These are phyloP conservation scores for Danio tinwini DNA, from an alignment of 2,797 vertebrate genomes.

Conservation along the genomic window DNA sequence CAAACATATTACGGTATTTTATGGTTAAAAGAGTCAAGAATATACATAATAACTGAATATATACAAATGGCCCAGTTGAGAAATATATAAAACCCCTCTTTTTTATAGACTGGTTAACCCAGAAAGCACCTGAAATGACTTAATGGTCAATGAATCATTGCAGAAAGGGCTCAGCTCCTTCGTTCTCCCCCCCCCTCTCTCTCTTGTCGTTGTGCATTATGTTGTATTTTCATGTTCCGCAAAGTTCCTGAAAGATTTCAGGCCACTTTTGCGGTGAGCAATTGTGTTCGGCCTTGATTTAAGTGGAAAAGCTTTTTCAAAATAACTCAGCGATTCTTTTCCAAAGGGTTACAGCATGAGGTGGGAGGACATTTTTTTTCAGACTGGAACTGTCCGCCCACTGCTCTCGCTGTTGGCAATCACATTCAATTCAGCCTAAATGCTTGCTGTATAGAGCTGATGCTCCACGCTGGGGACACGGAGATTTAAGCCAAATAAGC, in stretches of 20 bases:
- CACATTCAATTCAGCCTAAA: slow-evolving; percentile 55
- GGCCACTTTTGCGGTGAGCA: neutral
- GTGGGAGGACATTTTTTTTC: slow-evolving; percentile 49
- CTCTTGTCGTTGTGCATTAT: neutral
- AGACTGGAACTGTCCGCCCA: slow-evolving; percentile 47
- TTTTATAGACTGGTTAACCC: slow-evolving; percentile 14
- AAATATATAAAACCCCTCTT: too few species aligned
- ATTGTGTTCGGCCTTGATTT: slow-evolving; percentile 43
- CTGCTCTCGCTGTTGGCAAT: slow-evolving; percentile 56
- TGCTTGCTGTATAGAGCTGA: slow-evolving; percentile 53
- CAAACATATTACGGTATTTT: too few species aligned
- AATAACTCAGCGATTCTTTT: slow-evolving; percentile 38
- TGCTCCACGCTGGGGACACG: slow-evolving; percentile 38
- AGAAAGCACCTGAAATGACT: slow-evolving; percentile 34
- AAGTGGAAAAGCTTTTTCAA: slow-evolving; percentile 50
- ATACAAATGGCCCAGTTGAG: too few species aligned
- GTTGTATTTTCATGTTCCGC: neutral
- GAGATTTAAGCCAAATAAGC: slow-evolving; percentile 52
- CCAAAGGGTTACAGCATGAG: slow-evolving; percentile 36
- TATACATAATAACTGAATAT: too few species aligned
- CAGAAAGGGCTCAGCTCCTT: neutral
- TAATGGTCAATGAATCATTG: slow-evolving; percentile 43
- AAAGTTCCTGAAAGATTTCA: slow-evolving; percentile 8
- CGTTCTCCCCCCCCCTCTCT: neutral
- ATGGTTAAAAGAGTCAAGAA: too few species aligned